phyloP scores from a whole-genome alignment of 2,888 invertebrate genomes.

The Drosophila heteroneura region DNA sequence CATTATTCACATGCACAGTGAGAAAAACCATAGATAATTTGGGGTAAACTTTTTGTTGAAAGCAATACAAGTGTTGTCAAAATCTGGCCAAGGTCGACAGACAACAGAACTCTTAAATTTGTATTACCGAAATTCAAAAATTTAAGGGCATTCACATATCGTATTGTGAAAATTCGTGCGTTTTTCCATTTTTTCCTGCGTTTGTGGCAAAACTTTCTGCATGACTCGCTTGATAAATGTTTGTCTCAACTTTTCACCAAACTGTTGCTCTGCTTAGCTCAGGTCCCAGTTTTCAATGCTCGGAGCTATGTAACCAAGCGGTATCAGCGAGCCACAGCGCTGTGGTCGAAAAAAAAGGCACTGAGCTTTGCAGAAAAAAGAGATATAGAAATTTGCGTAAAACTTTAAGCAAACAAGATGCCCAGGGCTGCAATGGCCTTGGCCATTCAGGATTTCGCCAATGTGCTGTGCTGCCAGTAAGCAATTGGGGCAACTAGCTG shows the following conservation, averaged over 20 bases:
- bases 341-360: constrained; percentile 21
- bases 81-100: not conserved
- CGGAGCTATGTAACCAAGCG: constrained; percentile 38
- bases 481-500: constrained; percentile 25
- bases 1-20: constrained; percentile 11
- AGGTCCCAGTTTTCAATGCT: constrained; percentile 32
- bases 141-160: constrained; percentile 49
- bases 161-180: constrained; percentile 13
- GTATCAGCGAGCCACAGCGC: constrained; percentile 59
- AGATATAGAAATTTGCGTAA: constrained; percentile 65
- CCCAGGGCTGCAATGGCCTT: constrained; percentile 37
- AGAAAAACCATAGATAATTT: not conserved
- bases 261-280: constrained; percentile 63
- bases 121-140: not conserved
- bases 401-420: constrained; percentile 71
- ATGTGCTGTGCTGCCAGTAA: not conserved
- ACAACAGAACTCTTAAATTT: not conserved
- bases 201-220: constrained; percentile 56
- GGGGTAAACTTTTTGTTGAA: not conserved
- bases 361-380: constrained; percentile 14
- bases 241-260: constrained; percentile 70
- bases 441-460: constrained; percentile 36
- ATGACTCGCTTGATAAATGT: constrained; percentile 73
- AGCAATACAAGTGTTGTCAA: not conserved
- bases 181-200: constrained; percentile 32